Percentiles rank a stretch among this genome's conserved stretches.
Evolutionary conservation across 2,888 invertebrate species (phyloP).

Genomic region (Protula sp.): DNA sequence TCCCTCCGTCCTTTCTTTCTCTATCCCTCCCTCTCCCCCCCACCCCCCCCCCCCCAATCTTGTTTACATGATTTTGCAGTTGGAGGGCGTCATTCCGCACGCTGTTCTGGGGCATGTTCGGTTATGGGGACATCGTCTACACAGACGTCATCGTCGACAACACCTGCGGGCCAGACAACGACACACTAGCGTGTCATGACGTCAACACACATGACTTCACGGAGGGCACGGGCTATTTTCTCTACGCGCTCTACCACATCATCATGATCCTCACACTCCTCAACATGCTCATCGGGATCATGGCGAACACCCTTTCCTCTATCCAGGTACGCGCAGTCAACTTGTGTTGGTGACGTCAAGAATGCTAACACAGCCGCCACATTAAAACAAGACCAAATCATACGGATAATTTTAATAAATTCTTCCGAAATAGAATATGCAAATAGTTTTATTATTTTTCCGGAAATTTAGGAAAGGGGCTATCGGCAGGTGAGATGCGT

Average conservation of each 20-base stretch:
- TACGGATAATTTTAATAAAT: no score
- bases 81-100: constrained; percentile 6
- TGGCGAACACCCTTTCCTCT: constrained; percentile 8
- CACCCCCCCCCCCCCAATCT: no score
- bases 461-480: no score
- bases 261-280: constrained; percentile 6
- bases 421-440: no score
- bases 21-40: no score
- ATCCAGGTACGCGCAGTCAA: constrained; percentile 9
- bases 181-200: background rate
- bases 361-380: no score
- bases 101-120: constrained; percentile 10
- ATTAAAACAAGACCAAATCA: no score
- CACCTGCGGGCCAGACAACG: background rate
- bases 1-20: no score
- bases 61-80: constrained; percentile 1
- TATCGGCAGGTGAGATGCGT: no score
- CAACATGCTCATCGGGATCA: constrained; percentile 14
- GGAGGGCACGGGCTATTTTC: constrained; percentile 9
- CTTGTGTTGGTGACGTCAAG: no score
- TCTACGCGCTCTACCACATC: constrained; percentile 10
- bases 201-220: constrained; percentile 4
- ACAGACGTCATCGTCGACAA: constrained; percentile 7
- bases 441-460: no score
- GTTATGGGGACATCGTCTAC: constrained; percentile 3